Base-by-base conservation (phyloP, 2,888 invertebrate species). In the Tetanocera ferruginea region DNA sequence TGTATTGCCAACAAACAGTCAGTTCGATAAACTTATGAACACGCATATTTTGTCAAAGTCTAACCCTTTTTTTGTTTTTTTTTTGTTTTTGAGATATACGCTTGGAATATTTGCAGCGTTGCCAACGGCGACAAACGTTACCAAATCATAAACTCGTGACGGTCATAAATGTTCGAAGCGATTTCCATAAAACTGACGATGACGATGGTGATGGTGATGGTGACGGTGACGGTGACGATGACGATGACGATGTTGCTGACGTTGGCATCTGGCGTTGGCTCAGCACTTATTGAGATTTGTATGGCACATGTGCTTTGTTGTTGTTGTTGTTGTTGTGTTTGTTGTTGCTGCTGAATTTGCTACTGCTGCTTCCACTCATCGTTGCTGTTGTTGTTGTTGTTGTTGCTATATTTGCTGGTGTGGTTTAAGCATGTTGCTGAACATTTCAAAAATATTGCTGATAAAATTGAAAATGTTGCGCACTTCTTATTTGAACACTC, bases 141-240 rank as follows among this genome's bases (percentile, higher is more conserved):
- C 49, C 69, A 69, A 66, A 69, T 69, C 69, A 51, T 51, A 51
- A 69, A 69, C 57, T 23, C 57, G 57, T 60, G 57, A 23, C 19
- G 57, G 25, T 23, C 57, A 60, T 60, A 60, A 60, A 60, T 43
- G 43, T 43, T 23, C 57, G 23, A 14, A 28, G 25, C 11, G 19
- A 23, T 11, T 23, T 28, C 57, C 19, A 60, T 60, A 25, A 60
- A 60, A 28, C 57, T 60, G 57, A 9, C 57, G 57, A 28, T 28
- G 57, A 5, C 57, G 14, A 25, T 14, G 23, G 57, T 43, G 43
- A 43, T 43, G 43, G 43, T 43, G 43, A 43, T 6, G 43, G 14
- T 43, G 43, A 43, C 43, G 43, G 14, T 43, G 43, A 43, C 11
- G 37, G 37, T 37, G 37, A 37, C 37, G 37, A 8, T 37, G 37